A percentile compares a stretch with the other conserved stretches of the same genome.
Conservation (phyloP, 2,113 vertebrate species). For the Pangasianodon gigas region DNA sequence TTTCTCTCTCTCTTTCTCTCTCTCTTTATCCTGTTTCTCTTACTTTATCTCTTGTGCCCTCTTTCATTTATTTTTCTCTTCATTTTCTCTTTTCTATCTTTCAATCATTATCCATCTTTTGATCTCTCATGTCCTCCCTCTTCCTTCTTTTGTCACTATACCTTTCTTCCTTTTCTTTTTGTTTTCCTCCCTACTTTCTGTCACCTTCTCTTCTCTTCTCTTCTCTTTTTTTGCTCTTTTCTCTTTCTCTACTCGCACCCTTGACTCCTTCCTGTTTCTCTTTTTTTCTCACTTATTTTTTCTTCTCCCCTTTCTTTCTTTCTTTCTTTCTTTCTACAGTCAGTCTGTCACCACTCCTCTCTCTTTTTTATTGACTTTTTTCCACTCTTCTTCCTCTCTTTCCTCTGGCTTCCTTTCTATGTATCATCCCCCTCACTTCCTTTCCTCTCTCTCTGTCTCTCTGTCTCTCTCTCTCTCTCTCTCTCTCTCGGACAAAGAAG, state of each 20-base stretch:
- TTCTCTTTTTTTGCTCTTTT: no score
- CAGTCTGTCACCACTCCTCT: not conserved
- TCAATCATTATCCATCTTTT: conserved; percentile 6
- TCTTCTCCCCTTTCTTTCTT: no score
- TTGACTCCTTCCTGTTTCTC: not conserved
- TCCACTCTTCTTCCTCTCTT: not conserved
- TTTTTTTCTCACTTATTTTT: not conserved
- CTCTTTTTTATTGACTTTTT: conserved; percentile 34
- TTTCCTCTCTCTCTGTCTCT: conserved; percentile 27
- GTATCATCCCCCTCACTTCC: not conserved
- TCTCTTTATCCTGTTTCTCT: not conserved
- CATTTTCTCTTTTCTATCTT: not conserved
- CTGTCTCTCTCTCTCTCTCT: conserved; percentile 42
- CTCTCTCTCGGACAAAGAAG: conserved; percentile 63
- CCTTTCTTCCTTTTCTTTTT: conserved; percentile 43
- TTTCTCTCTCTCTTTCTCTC: not conserved
- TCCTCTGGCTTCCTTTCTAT: not conserved
- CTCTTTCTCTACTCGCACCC: not conserved
- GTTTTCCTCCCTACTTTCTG: conserved; percentile 16
- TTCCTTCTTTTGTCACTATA: not conserved
- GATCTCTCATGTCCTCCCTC: conserved; percentile 42
- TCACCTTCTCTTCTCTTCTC: conserved; percentile 36
- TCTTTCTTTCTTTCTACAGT: not conserved
- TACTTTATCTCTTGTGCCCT: not conserved
- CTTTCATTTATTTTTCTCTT: not conserved